Conservation (phyloP, 2,797 vertebrate species). For the Distichodus sexfasciatus region DNA sequence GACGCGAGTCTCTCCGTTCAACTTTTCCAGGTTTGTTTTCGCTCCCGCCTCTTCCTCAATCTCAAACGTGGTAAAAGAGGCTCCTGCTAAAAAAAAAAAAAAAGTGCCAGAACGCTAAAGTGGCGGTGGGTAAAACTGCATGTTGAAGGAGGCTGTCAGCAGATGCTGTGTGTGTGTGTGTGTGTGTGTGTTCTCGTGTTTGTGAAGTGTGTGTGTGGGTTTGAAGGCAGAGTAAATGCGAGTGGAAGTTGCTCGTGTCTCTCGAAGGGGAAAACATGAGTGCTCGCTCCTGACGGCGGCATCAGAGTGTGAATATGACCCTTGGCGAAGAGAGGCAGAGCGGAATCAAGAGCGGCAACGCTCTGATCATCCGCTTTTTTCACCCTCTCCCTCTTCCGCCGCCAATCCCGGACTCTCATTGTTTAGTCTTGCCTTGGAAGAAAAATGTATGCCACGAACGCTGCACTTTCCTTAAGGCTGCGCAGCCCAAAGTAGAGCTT, state of each 20-base stretch:
- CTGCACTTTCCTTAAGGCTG: slow-evolving; percentile 33
- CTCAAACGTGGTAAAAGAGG: slow-evolving; percentile 61
- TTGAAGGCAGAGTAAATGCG: slow-evolving; percentile 65
- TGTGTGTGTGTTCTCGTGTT: slow-evolving; percentile 38
- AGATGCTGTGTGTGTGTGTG: slow-evolving; percentile 38
- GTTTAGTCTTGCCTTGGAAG: slow-evolving; percentile 60
- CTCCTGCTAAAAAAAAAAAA: slow-evolving; percentile 59
- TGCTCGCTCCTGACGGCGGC: slow-evolving; percentile 66
- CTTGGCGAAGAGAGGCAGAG: slow-evolving; percentile 52
- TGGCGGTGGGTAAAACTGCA: slow-evolving; percentile 67
- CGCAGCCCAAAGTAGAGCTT: not conserved
- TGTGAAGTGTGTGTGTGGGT: slow-evolving; percentile 57
- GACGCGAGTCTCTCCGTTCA: not conserved
- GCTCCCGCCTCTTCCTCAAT: slow-evolving; percentile 50
- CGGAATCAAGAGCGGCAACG: slow-evolving; percentile 51
- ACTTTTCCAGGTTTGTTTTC: slow-evolving; percentile 47
- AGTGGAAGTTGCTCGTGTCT: slow-evolving; percentile 70
- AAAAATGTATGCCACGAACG: slow-evolving; percentile 30
- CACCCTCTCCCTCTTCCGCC: slow-evolving; percentile 37
- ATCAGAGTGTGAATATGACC: slow-evolving; percentile 65
- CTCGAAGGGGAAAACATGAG: slow-evolving; percentile 49
- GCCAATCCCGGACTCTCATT: slow-evolving; percentile 52
- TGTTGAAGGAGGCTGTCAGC: slow-evolving; percentile 55
- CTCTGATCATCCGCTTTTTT: slow-evolving; percentile 41
- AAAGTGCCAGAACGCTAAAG: slow-evolving; percentile 68